Evolutionary conservation across 30 jellyfish, hydroid and myxozoan species (phyloP).

Genomic region (Morbakka virulenta): DNA sequence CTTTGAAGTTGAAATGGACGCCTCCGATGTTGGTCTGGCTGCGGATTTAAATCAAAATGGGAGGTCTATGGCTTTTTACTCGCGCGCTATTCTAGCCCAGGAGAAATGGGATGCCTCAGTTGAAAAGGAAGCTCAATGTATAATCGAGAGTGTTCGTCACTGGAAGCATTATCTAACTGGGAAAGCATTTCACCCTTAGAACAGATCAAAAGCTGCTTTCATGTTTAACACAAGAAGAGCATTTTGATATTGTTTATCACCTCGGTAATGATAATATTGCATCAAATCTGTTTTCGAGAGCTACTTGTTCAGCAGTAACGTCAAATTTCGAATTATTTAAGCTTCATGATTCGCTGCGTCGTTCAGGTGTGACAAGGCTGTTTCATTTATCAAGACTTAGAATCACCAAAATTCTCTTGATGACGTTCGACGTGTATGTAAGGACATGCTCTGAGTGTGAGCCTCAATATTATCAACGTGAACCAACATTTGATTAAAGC

Average conservation of each 20-base stretch:
- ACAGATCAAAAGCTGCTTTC: conserved; percentile 61
- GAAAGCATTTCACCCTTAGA: conserved; percentile 23
- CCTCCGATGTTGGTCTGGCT: conserved; percentile 31
- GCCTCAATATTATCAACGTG: conserved; percentile 12
- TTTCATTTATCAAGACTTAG: conserved; percentile 4
- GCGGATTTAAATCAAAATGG: conserved; percentile 50
- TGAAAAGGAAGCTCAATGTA: conserved; percentile 50
- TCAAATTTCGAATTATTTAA: not conserved
- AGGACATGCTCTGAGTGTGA: not conserved
- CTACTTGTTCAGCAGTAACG: not conserved
- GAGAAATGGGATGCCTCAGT: not conserved
- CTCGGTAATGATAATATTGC: conserved; percentile 28
- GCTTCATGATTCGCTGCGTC: conserved; percentile 27
- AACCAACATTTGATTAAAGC: conserved; percentile 39
- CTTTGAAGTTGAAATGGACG: too few species aligned
- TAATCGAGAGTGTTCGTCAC: conserved; percentile 55
- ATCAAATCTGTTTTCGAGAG: not conserved
- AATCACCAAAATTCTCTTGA: conserved; percentile 31
- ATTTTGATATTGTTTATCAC: conserved; percentile 29
- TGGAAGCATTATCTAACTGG: conserved; percentile 64
- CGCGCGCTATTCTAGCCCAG: conserved; percentile 1
- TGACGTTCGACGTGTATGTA: not conserved
- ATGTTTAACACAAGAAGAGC: conserved; percentile 56
- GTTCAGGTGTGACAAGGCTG: conserved; percentile 28
- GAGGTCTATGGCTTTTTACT: conserved; percentile 35